phyloP scores from a whole-genome alignment of 2,113 vertebrate species.

The Myocastor coypus region DNA sequence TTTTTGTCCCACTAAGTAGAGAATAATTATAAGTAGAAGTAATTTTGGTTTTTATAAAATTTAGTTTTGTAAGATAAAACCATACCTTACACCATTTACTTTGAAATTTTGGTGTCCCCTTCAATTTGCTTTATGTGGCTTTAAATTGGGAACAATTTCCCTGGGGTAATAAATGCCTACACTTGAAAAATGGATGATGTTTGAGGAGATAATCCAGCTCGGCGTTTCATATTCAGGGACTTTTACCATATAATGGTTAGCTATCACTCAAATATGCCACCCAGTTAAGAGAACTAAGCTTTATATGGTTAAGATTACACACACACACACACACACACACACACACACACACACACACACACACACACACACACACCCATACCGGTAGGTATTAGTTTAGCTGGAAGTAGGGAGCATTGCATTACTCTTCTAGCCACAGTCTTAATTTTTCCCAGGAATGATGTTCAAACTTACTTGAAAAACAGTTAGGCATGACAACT shows the following conservation, averaged over 20 bases:
- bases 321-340: too few relatives aligned
- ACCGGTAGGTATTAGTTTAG: not conserved
- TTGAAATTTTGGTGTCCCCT: not conserved
- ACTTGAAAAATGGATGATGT: not conserved
- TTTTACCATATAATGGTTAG: conserved; percentile 13
- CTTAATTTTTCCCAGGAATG: not conserved
- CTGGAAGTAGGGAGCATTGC: not conserved
- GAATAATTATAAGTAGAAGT: not conserved
- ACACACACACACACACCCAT: not conserved
- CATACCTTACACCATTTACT: not conserved
- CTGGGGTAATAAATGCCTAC: not conserved
- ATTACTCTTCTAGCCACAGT: not conserved
- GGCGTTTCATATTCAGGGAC: not conserved
- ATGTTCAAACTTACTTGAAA: conserved; percentile 47
- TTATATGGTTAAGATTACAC: not conserved
- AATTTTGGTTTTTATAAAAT: not conserved
- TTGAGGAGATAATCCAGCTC: not conserved
- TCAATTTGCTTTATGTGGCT: not conserved
- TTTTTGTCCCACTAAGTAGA: conserved; percentile 19
- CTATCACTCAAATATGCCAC: not conserved
- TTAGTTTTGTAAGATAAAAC: not conserved
- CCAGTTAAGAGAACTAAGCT: not conserved
- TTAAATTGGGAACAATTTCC: conserved; percentile 22
- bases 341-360: too few relatives aligned
- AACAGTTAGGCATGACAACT: not conserved